These are phyloP conservation scores for Vanessa tameamea DNA, from an alignment of 1,140 invertebrate species.

Conservation along the genomic window DNA sequence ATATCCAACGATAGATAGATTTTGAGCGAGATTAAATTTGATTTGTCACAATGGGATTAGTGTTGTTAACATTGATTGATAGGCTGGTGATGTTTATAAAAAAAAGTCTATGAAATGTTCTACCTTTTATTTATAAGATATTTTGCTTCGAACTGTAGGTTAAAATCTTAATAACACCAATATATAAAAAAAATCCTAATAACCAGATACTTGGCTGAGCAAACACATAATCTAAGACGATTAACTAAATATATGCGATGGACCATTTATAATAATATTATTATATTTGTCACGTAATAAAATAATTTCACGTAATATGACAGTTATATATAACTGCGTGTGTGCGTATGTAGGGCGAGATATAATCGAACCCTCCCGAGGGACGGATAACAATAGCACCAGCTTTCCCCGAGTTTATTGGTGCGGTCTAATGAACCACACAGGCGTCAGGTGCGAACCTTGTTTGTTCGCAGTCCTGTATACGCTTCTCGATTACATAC, in stretches of 20 bases:
- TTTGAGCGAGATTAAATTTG: not conserved
- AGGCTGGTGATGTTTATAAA: too few relatives aligned
- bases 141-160: too few relatives aligned
- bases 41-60: not conserved
- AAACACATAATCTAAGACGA: too few relatives aligned
- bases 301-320: not conserved
- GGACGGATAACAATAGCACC: slow-evolving; percentile 75
- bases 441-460: slow-evolving; percentile 54
- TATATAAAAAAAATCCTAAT: too few relatives aligned
- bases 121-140: too few relatives aligned
- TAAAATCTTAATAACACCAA: too few relatives aligned
- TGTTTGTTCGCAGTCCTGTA: slow-evolving; percentile 47
- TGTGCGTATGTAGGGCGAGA: slow-evolving; percentile 68
- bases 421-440: slow-evolving; percentile 72
- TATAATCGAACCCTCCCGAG: slow-evolving; percentile 60
- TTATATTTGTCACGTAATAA: slow-evolving; percentile 12
- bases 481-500: slow-evolving; percentile 47
- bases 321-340: slow-evolving; percentile 52
- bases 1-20: slow-evolving; percentile 2
- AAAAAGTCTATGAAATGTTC: too few relatives aligned
- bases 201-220: too few relatives aligned
- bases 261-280: not conserved
- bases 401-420: slow-evolving; percentile 63
- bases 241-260: not conserved
- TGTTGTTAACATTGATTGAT: too few relatives aligned